Conservation (phyloP, 2,797 vertebrate species). For the Hippopotamyrus pictus region DNA sequence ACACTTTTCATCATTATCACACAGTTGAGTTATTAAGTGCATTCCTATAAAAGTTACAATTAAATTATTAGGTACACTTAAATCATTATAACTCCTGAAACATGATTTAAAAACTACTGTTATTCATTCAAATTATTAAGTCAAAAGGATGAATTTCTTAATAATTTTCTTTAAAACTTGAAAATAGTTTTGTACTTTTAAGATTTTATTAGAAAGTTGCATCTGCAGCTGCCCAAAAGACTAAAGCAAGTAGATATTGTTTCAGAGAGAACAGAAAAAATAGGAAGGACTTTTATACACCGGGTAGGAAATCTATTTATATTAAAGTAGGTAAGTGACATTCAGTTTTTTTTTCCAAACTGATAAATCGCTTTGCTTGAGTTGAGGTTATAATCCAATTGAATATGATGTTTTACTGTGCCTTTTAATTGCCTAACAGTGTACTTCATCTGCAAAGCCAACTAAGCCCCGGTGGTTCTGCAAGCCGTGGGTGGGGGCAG, state of each 20-base stretch:
- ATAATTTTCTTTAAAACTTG: background rate
- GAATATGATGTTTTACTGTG: background rate
- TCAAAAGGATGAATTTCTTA: background rate
- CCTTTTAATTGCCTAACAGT: background rate
- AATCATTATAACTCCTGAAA: background rate
- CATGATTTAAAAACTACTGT: background rate
- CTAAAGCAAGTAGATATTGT: background rate
- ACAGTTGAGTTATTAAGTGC: background rate
- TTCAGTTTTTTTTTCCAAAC: background rate
- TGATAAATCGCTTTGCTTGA: background rate
- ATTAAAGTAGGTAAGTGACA: background rate
- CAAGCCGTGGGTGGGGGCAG: background rate
- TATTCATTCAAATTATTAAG: background rate
- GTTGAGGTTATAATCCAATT: background rate
- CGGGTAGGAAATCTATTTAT: background rate
- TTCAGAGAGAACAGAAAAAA: background rate
- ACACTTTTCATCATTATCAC: background rate
- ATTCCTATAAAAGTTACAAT: background rate
- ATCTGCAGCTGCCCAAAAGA: background rate
- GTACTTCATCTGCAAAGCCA: conserved; percentile 21
- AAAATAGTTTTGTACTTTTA: background rate
- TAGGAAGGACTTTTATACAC: background rate
- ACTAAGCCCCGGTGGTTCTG: conserved; percentile 21
- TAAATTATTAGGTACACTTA: background rate
- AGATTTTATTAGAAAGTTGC: background rate